Conservation (phyloP, 2,113 vertebrate genomes). For the Pycnonotus jocosus region DNA sequence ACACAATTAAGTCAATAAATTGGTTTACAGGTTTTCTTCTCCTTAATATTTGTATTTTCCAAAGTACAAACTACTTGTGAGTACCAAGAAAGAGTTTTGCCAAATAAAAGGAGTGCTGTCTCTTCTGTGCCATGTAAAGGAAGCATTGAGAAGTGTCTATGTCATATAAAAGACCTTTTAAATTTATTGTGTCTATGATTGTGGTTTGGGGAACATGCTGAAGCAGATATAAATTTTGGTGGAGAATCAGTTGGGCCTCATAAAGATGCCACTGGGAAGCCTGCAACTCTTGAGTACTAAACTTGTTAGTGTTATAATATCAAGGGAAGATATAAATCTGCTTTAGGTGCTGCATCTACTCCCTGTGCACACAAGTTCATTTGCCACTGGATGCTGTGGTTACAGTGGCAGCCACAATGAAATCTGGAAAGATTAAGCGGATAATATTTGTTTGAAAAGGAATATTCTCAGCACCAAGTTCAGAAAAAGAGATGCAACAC, state of each 20-base stretch:
- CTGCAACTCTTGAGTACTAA: constrained; percentile 41
- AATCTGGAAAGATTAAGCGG: not conserved
- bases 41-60: not conserved
- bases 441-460: not conserved
- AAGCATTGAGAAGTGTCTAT: not conserved
- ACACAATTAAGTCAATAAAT: not conserved
- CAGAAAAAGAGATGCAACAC: not conserved
- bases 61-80: not conserved
- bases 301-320: constrained; percentile 56
- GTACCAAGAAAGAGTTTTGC: not conserved
- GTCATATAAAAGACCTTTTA: not conserved
- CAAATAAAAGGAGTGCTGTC: not conserved
- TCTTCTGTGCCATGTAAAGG: not conserved
- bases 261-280: constrained; percentile 66
- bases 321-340: constrained; percentile 55
- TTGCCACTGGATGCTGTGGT: not conserved
- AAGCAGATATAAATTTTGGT: constrained; percentile 61
- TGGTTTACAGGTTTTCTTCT: not conserved
- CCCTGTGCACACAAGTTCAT: not conserved
- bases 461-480: not conserved
- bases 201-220: constrained; percentile 45
- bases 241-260: constrained; percentile 48
- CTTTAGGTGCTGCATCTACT: not conserved
- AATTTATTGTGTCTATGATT: constrained; percentile 57
- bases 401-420: not conserved